Evolutionary conservation across 53 echinoderm and acorn worm genomes (phyloP).

Genomic region (Astropecten irregularis): DNA sequence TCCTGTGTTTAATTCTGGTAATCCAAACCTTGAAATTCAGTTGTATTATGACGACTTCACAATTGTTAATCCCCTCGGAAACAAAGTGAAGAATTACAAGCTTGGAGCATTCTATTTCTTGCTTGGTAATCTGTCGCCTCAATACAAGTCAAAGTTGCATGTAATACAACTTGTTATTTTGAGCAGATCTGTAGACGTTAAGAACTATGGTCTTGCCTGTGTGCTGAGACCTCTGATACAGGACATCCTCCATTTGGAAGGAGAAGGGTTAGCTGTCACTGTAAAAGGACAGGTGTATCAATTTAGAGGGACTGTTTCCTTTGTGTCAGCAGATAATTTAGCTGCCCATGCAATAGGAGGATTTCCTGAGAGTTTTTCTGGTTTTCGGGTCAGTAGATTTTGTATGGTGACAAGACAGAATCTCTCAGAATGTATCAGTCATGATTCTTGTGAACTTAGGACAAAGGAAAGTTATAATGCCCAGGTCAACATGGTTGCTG

Average conservation of each 20-base stretch:
- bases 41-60: slow-evolving; percentile 60
- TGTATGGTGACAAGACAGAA: slow-evolving; percentile 22
- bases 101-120: slow-evolving; percentile 30
- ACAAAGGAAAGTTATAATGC: slow-evolving; percentile 20
- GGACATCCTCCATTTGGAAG: slow-evolving; percentile 4
- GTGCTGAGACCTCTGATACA: slow-evolving; percentile 7
- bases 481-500: slow-evolving; percentile 20
- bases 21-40: slow-evolving; percentile 23
- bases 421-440: background rate
- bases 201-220: slow-evolving; percentile 21
- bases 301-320: slow-evolving; percentile 52
- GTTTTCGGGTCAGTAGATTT: slow-evolving; percentile 38
- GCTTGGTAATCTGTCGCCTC: slow-evolving; percentile 28
- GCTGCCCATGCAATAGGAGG: slow-evolving; percentile 64
- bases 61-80: slow-evolving; percentile 37
- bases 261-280: slow-evolving; percentile 8
- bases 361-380: slow-evolving; percentile 44
- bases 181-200: slow-evolving; percentile 20
- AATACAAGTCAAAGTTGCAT: slow-evolving; percentile 35
- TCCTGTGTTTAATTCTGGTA: background rate
- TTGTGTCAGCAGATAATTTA: slow-evolving; percentile 60
- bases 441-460: background rate
- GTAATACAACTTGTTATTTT: slow-evolving; percentile 39
- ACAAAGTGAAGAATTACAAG: slow-evolving; percentile 39
- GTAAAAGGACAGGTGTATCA: slow-evolving; percentile 18